Evolutionary conservation across 2,888 invertebrate genomes (phyloP).

Genomic region (Megamerina dolium): DNA sequence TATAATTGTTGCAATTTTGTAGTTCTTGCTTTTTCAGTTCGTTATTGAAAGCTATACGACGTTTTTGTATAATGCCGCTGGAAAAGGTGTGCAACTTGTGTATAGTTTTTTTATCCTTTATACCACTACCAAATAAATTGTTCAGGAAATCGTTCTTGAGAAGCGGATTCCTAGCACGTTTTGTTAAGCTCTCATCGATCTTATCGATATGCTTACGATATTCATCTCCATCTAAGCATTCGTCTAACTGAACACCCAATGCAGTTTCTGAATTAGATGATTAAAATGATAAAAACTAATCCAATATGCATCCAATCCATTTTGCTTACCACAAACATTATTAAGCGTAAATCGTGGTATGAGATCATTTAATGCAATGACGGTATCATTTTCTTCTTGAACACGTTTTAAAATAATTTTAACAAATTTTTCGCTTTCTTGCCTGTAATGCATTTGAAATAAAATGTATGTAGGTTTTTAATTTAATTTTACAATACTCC

Average conservation of each 20-base stretch:
- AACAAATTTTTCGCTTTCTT: constrained; percentile 33
- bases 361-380: constrained; percentile 24
- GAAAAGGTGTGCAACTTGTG: constrained; percentile 34
- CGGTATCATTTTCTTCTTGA: constrained; percentile 1
- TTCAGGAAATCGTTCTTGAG: constrained; percentile 24
- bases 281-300: not conserved
- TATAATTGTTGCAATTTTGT: no score
- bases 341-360: constrained; percentile 38
- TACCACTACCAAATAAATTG: constrained; percentile 22
- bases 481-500: no score
- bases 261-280: constrained; percentile 28
- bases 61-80: constrained; percentile 37
- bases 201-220: constrained; percentile 29
- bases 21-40: constrained; percentile 17
- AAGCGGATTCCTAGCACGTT: constrained; percentile 31
- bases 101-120: constrained; percentile 22
- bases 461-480: no score
- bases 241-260: constrained; percentile 32
- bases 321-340: constrained; percentile 27
- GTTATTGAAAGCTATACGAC: constrained; percentile 25
- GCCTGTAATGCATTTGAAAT: constrained; percentile 22
- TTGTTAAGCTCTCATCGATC: constrained; percentile 26
- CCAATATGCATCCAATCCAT: not conserved
- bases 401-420: constrained; percentile 13
- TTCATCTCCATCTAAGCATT: constrained; percentile 26